phyloP scores from a whole-genome alignment of 2,888 invertebrate species.

The Scaptomyza reducta region DNA sequence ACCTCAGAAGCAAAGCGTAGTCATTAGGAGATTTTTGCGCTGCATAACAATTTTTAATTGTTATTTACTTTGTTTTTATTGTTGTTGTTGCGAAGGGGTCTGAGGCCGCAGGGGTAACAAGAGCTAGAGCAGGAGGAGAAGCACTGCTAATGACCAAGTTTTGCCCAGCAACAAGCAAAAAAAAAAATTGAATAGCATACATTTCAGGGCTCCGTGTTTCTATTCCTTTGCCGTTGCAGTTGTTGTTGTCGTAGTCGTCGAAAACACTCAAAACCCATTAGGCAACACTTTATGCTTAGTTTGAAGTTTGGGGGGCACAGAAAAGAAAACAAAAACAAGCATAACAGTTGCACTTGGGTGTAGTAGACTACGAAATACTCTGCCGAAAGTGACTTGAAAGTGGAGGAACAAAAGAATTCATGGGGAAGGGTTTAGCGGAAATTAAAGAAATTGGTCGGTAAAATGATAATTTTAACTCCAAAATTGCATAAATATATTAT shows the following conservation, averaged over 20 bases:
- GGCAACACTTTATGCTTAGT: constrained; percentile 82
- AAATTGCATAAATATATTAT: no score
- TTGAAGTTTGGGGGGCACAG: constrained; percentile 73
- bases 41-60: constrained; percentile 72
- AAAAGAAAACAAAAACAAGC: constrained; percentile 17
- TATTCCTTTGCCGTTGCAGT: constrained; percentile 20
- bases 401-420: neutral
- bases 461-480: no score
- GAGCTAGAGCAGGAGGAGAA: constrained; percentile 31
- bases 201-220: constrained; percentile 55
- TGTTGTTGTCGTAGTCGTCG: constrained; percentile 68
- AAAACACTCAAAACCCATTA: constrained; percentile 83
- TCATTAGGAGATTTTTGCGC: constrained; percentile 69
- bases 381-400: neutral
- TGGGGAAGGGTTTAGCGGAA: neutral
- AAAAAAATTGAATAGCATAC: constrained; percentile 64
- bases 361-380: constrained; percentile 1
- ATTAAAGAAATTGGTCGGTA: no score
- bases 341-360: neutral
- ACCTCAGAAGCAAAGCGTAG: constrained; percentile 57
- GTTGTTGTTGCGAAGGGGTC: constrained; percentile 10
- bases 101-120: constrained; percentile 36
- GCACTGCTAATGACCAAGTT: constrained; percentile 77
- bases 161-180: constrained; percentile 51
- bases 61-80: constrained; percentile 61